Evolutionary conservation across 2,888 invertebrate species (phyloP).

Genomic region (Drosophila borborema): DNA sequence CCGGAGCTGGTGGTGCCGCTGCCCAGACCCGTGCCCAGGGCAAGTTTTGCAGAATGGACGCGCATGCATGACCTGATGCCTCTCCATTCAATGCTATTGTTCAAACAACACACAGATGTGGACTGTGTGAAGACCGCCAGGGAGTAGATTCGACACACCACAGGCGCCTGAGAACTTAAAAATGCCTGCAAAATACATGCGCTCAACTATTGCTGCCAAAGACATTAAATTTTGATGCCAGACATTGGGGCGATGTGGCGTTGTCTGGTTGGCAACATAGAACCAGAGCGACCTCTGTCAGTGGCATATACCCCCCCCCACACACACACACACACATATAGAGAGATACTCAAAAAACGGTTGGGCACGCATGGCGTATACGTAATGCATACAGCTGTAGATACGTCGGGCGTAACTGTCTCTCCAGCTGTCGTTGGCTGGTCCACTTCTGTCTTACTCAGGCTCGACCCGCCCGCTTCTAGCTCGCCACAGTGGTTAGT

Average conservation of each 20-base stretch:
- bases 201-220: constrained; percentile 68
- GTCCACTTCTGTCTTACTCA: constrained; percentile 19
- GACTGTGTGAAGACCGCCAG: constrained; percentile 13
- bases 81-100: constrained; percentile 30
- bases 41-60: constrained; percentile 2
- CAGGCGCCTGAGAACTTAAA: constrained; percentile 50
- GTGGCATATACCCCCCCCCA: constrained; percentile 15
- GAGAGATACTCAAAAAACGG: neutral
- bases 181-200: constrained; percentile 51
- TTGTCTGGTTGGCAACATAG: constrained; percentile 38
- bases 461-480: neutral
- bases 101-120: constrained; percentile 10
- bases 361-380: constrained; percentile 64
- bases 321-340: neutral
- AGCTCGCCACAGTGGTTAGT: constrained; percentile 10
- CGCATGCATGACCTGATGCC: constrained; percentile 23
- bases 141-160: constrained; percentile 24
- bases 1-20: too few species aligned
- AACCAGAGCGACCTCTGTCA: constrained; percentile 39
- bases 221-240: constrained; percentile 73
- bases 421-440: constrained; percentile 21
- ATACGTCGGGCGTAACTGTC: constrained; percentile 64
- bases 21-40: neutral
- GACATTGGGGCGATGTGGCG: constrained; percentile 28
- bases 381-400: constrained; percentile 60